Evolutionary conservation across 2,797 vertebrate species (phyloP).

Genomic region (Mallotus villosus): DNA sequence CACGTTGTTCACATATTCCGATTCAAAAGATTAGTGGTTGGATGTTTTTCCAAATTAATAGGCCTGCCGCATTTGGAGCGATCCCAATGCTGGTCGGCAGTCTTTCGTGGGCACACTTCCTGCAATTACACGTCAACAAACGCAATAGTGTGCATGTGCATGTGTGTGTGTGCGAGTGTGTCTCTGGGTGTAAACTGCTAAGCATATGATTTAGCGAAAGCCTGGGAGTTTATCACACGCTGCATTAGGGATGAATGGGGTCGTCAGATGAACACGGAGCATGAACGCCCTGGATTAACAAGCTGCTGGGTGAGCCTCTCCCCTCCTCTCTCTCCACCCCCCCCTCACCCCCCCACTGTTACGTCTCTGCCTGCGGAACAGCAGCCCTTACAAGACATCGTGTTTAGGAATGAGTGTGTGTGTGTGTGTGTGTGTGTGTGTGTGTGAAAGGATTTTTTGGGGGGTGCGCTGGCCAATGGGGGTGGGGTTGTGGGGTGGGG

Average conservation of each 20-base stretch:
- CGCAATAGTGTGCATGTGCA: not conserved
- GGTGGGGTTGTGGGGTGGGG: not conserved
- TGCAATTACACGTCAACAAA: conserved; percentile 10
- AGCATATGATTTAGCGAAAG: conserved; percentile 12
- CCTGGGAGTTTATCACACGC: conserved; percentile 23
- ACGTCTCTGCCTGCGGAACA: not conserved
- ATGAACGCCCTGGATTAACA: conserved; percentile 40
- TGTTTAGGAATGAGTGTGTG: not conserved
- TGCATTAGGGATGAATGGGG: conserved; percentile 48
- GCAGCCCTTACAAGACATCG: not conserved
- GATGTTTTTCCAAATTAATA: not conserved
- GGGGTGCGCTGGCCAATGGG: not conserved
- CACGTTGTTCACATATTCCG: conserved; percentile 13
- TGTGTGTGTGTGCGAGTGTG: not conserved
- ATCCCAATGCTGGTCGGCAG: not conserved
- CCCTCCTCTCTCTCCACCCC: conserved; percentile 45
- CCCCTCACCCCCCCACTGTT: not conserved
- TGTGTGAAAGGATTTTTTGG: not conserved
- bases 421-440: too few relatives aligned
- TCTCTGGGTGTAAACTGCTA: not conserved
- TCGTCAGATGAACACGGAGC: conserved; percentile 53
- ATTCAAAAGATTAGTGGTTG: not conserved
- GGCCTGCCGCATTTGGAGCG: not conserved
- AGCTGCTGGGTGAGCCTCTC: conserved; percentile 38
- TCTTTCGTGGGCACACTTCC: not conserved